Percentiles rank a stretch among this genome's conserved stretches.
Evolutionary conservation across 2,797 vertebrate genomes (phyloP).

Genomic region (Neosalanx taihuensis): DNA sequence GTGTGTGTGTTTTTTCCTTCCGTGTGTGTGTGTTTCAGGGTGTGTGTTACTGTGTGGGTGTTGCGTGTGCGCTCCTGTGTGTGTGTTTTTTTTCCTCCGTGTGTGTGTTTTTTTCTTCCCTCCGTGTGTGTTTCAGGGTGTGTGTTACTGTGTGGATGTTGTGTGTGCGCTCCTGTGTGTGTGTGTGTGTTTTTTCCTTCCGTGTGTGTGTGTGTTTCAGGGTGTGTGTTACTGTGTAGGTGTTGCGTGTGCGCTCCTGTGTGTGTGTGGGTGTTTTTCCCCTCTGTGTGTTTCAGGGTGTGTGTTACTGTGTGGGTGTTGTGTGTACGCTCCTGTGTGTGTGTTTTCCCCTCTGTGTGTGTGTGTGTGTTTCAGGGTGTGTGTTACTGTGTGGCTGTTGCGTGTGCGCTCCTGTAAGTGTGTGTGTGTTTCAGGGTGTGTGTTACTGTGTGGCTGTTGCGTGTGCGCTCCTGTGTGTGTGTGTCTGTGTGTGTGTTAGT

Average conservation of each 20-base stretch:
- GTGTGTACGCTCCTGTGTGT: background rate
- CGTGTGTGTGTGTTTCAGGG: background rate
- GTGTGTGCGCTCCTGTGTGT: too few relatives aligned
- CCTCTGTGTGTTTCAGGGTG: slow-evolving; percentile 18
- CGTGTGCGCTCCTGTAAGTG: background rate
- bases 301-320: background rate
- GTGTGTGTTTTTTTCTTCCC: too few relatives aligned
- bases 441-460: background rate
- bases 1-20: background rate
- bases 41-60: background rate
- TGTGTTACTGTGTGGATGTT: too few relatives aligned
- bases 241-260: background rate
- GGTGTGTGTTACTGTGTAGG: slow-evolving; percentile 15
- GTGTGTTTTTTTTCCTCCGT: too few relatives aligned
- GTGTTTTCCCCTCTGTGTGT: background rate
- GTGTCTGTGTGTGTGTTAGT: background rate
- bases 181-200: too few relatives aligned
- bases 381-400: too few relatives aligned
- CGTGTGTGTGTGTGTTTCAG: too few relatives aligned
- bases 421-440: background rate
- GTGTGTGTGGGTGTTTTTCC: slow-evolving; percentile 6
- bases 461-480: slow-evolving; percentile 7
- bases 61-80: background rate
- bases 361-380: background rate
- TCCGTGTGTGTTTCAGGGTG: background rate